phyloP scores from a whole-genome alignment of 2,113 vertebrate species.

The Ranitomeya imitator region DNA sequence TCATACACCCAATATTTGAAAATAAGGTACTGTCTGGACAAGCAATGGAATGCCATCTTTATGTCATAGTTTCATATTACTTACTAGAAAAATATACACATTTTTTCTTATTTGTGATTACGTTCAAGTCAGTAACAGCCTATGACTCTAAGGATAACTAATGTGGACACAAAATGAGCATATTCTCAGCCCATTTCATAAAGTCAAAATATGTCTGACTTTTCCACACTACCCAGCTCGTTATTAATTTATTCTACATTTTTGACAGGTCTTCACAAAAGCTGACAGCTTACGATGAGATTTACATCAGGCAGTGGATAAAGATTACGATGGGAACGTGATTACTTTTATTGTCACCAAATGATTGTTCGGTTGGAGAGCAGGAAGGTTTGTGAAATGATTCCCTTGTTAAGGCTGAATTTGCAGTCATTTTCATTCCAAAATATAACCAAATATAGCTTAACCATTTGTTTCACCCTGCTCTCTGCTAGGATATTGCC shows the following conservation, averaged over 20 bases:
- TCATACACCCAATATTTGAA: neutral
- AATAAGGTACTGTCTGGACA: neutral
- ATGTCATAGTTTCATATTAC: neutral
- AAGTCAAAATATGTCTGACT: conserved; percentile 46
- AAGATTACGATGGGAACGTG: conserved; percentile 44
- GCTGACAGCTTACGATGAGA: conserved; percentile 44
- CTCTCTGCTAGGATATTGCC: neutral
- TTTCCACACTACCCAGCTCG: conserved; percentile 28
- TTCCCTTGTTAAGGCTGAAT: conserved; percentile 40
- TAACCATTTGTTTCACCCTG: conserved; percentile 11
- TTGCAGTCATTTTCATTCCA: conserved; percentile 27
- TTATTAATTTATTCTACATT: conserved; percentile 48
- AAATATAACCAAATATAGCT: conserved; percentile 19
- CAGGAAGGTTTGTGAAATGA: conserved; percentile 30
- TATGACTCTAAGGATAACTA: neutral
- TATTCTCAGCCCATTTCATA: conserved; percentile 38
- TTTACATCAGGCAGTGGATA: conserved; percentile 49
- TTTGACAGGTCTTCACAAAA: conserved; percentile 41
- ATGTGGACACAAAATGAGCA: conserved; percentile 13
- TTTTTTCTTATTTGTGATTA: neutral
- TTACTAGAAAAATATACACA: neutral
- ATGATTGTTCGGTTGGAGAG: conserved; percentile 48
- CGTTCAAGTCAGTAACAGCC: neutral
- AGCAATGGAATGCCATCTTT: neutral
- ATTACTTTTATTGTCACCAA: conserved; percentile 51